These are phyloP conservation scores for Drosophila mauritiana DNA, from an alignment of 1,140 invertebrate species.

Conservation along the genomic window DNA sequence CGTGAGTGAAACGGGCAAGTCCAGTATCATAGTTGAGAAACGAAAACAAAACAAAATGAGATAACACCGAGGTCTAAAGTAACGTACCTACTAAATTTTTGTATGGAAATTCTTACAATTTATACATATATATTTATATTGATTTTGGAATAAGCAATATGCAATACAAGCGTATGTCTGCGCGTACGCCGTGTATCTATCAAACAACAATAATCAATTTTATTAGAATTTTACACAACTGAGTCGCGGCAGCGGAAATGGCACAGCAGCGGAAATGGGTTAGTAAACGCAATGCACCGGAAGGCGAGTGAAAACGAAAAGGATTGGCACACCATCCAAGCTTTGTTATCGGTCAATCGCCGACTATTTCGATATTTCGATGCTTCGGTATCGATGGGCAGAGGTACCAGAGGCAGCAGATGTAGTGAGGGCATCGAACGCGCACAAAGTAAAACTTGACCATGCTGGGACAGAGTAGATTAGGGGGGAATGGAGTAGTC, in stretches of 20 bases:
- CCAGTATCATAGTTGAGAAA: slow-evolving; percentile 66
- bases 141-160: slow-evolving; percentile 83
- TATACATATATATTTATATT: slow-evolving; percentile 84
- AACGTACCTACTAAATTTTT: slow-evolving; percentile 84
- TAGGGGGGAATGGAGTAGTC: slow-evolving; percentile 24
- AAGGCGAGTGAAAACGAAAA: neutral
- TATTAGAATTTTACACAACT: slow-evolving; percentile 80
- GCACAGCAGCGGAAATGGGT: slow-evolving; percentile 26
- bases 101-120: slow-evolving; percentile 84
- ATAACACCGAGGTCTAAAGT: slow-evolving; percentile 83
- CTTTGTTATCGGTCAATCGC: slow-evolving; percentile 1
- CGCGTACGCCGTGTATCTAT: slow-evolving; percentile 69
- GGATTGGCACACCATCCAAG: slow-evolving; percentile 11
- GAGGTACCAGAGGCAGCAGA: neutral
- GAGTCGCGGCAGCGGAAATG: slow-evolving; percentile 35
- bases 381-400: slow-evolving; percentile 12
- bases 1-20: slow-evolving; percentile 69
- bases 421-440: slow-evolving; percentile 33
- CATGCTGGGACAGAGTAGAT: slow-evolving; percentile 28
- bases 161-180: slow-evolving; percentile 64
- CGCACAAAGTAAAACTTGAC: slow-evolving; percentile 48
- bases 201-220: slow-evolving; percentile 83
- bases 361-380: slow-evolving; percentile 12
- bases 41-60: slow-evolving; percentile 60
- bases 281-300: slow-evolving; percentile 29